phyloP scores from a whole-genome alignment of 2,797 vertebrate genomes.

The Malurus leucopterus region DNA sequence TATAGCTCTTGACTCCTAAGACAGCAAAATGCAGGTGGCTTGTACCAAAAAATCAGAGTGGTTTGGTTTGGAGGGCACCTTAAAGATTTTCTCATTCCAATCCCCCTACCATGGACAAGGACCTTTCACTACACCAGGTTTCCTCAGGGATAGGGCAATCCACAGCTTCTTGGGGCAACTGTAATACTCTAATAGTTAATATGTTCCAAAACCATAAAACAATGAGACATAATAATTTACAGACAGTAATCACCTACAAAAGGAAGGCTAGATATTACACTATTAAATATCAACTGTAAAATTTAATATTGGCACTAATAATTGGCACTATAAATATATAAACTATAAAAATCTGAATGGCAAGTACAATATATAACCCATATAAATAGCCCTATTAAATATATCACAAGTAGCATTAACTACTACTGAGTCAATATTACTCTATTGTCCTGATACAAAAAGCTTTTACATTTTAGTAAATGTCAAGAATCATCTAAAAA shows the following conservation, averaged over 20 bases:
- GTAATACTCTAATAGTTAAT: background rate
- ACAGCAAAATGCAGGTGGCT: background rate
- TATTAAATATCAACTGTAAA: background rate
- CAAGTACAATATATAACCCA: background rate
- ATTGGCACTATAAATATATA: background rate
- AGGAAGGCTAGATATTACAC: background rate
- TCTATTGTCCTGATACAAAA: background rate
- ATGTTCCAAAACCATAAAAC: background rate
- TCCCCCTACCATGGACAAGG: background rate
- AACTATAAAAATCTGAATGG: background rate
- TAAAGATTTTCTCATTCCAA: background rate
- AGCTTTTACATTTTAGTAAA: background rate
- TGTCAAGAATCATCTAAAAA: background rate
- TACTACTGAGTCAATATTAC: background rate
- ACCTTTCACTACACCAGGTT: background rate
- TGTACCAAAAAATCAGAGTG: background rate
- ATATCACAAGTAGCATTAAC: background rate
- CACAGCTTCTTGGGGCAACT: background rate
- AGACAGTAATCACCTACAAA: background rate
- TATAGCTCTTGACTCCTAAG: background rate
- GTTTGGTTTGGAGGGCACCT: background rate
- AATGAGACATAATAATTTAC: rapidly evolving
- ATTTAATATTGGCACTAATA: background rate
- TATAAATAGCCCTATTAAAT: background rate
- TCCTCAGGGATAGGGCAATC: background rate